Percentiles rank a stretch among this genome's conserved stretches.
Conservation (phyloP, 1,140 invertebrate genomes). For the Trichogramma pretiosum region DNA sequence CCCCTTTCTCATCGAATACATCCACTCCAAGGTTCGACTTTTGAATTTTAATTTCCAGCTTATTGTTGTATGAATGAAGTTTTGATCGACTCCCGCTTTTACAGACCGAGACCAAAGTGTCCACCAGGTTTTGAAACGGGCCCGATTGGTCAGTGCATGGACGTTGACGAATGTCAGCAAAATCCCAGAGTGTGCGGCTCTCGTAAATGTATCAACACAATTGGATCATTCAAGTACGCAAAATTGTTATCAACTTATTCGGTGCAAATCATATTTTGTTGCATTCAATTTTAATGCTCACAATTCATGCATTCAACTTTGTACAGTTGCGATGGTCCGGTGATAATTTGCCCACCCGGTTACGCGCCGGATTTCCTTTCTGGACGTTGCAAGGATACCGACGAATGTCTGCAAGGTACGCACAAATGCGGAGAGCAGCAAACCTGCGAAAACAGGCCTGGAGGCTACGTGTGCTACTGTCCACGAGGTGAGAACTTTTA, state of each 20-base stretch:
- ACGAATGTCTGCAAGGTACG: conserved; percentile 59
- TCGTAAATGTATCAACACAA: conserved; percentile 48
- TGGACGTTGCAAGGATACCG: conserved; percentile 52
- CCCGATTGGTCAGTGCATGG: conserved; percentile 35
- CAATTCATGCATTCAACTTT: too few species aligned
- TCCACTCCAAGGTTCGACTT: too few species aligned
- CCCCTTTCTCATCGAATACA: too few species aligned
- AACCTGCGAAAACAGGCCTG: conserved; percentile 63
- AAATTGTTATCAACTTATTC: too few species aligned
- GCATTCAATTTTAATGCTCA: too few species aligned
- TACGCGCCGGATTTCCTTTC: conserved; percentile 49
- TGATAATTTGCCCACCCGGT: conserved; percentile 64
- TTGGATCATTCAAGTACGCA: conserved; percentile 46
- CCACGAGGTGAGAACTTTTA: conserved; percentile 42
- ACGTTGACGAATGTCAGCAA: conserved; percentile 49
- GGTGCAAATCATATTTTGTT: too few species aligned
- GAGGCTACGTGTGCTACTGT: conserved; percentile 69
- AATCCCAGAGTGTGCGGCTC: conserved; percentile 26
- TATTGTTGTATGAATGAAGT: neutral
- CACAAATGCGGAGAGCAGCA: conserved; percentile 63
- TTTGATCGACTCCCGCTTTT: too few species aligned
- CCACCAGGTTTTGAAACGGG: conserved; percentile 30
- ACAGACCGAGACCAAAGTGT: conserved; percentile 20
- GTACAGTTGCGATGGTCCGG: too few species aligned
- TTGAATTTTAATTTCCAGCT: neutral